phyloP scores from a whole-genome alignment of 2,797 vertebrate species.

The Fundulus diaphanus region DNA sequence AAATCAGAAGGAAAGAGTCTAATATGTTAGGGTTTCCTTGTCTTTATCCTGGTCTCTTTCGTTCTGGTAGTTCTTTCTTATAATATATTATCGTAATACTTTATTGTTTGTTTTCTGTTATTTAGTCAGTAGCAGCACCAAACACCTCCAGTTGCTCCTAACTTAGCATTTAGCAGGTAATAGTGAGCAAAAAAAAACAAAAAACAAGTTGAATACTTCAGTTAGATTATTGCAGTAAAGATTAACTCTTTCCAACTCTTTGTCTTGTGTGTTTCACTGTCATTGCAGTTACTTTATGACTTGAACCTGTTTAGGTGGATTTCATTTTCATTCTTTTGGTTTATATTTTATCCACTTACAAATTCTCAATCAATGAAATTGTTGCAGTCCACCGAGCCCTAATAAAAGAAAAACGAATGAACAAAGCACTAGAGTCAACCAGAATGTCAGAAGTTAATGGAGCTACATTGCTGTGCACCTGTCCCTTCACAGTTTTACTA shows the following conservation, averaged over 20 bases:
- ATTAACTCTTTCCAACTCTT: conserved; percentile 41
- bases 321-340: conserved; percentile 4
- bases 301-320: conserved; percentile 28
- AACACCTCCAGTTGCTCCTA: conserved; percentile 27
- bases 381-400: neutral
- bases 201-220: conserved; percentile 43
- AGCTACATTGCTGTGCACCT: conserved; percentile 21
- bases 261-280: conserved; percentile 21
- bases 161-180: conserved; percentile 13
- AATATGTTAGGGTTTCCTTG: neutral
- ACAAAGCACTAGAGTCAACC: neutral
- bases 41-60: neutral
- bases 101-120: conserved; percentile 13
- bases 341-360: conserved; percentile 13
- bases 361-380: conserved; percentile 1
- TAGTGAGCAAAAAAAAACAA: conserved; percentile 13
- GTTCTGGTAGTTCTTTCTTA: neutral
- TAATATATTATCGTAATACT: neutral
- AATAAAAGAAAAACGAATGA: conserved; percentile 2
- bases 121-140: conserved; percentile 13
- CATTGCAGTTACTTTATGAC: conserved; percentile 11
- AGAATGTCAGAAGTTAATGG: conserved; percentile 13
- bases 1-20: neutral
- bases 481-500: conserved; percentile 12
- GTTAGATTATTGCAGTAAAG: conserved; percentile 47